Evolutionary conservation across 2,888 invertebrate species (phyloP), one percentile per base, ranked within the genome.

Genomic region (Euplagia quadripunctaria): DNA sequence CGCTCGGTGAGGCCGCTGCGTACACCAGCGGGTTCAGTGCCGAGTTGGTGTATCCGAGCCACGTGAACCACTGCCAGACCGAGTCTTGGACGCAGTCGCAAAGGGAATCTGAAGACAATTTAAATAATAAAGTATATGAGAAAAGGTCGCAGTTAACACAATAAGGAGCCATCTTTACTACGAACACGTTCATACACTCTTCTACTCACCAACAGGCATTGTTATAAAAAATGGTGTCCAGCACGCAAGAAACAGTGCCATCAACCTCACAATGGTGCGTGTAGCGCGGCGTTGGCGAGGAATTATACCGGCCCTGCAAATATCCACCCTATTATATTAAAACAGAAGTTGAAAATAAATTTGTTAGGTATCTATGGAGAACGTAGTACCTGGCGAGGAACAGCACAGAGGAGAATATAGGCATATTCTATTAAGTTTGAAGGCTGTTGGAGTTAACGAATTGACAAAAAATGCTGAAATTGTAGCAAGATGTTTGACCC

Each of bases 151-250:
- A 58, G 11, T 4, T 58, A 20, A 58, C 12, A 20, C n/a, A 1
- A 12, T 58, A 11, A 20, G 20, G 58, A 20, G 4, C 12, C 20
- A 11, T 55, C 55, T 55, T 3, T 20, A 5, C 20, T 58, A 5
- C 9, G 9, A 58, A 58, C 31, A 31, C 31, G 1, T 31, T 31
- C 8, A 11, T 0, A 58, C 58, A 20, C n/a, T 20, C 11, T 58
- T 20, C 20, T 58, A 75, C 87, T 94, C 86, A 97, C 97, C 97
- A 79, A 97, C 86, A 63, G 97, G 97, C 64, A 97, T 90, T 87
- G 97, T 96, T 73, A 97, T 91, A 92, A 97, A 97, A 91, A 97
- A 97, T 0, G 97, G 97, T 65, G 97, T 96, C 97, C 97, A 97
- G 88, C 97, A 97, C 31, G 97, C 82, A 3, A 97, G 95, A 86